phyloP scores from a whole-genome alignment of 2,888 invertebrate genomes.

The Tuberolachnus salignus region DNA sequence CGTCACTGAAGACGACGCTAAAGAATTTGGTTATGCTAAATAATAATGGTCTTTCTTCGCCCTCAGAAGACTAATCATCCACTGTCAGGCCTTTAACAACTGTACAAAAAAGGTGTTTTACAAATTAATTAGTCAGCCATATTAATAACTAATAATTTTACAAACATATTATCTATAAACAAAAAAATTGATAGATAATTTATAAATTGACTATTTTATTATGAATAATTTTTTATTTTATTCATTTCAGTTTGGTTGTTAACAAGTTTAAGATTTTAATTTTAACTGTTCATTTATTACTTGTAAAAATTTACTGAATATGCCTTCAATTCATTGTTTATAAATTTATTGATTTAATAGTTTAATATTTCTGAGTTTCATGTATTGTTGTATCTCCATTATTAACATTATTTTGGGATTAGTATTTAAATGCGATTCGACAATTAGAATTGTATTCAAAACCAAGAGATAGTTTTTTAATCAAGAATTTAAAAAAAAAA shows the following conservation, averaged over 20 bases:
- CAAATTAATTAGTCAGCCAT: slow-evolving; percentile 52
- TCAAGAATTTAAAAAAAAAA: slow-evolving; percentile 10
- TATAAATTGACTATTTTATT: slow-evolving; percentile 45
- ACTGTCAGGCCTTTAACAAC: slow-evolving; percentile 55
- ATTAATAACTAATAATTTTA: slow-evolving; percentile 49
- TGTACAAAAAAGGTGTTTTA: slow-evolving; percentile 54
- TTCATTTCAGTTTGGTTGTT: slow-evolving; percentile 43
- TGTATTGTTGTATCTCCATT: not conserved
- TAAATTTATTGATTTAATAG: slow-evolving; percentile 34
- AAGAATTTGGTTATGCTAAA: slow-evolving; percentile 68
- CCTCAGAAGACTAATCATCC: slow-evolving; percentile 46
- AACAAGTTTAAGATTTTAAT: slow-evolving; percentile 27
- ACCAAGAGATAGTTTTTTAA: not conserved
- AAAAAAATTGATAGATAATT: slow-evolving; percentile 17
- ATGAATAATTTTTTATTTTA: slow-evolving; percentile 32
- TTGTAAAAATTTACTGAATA: slow-evolving; percentile 39
- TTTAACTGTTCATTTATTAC: slow-evolving; percentile 12
- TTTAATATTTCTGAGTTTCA: slow-evolving; percentile 36
- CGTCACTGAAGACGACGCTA: slow-evolving; percentile 90
- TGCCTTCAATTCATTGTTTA: slow-evolving; percentile 7
- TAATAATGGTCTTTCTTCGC: slow-evolving; percentile 48
- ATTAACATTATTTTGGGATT: slow-evolving; percentile 6
- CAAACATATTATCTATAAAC: slow-evolving; percentile 22
- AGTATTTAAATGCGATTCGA: slow-evolving; percentile 17
- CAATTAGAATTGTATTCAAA: slow-evolving; percentile 4